Conservation (phyloP, 2,113 vertebrate genomes). For the Leucosticte australis region DNA sequence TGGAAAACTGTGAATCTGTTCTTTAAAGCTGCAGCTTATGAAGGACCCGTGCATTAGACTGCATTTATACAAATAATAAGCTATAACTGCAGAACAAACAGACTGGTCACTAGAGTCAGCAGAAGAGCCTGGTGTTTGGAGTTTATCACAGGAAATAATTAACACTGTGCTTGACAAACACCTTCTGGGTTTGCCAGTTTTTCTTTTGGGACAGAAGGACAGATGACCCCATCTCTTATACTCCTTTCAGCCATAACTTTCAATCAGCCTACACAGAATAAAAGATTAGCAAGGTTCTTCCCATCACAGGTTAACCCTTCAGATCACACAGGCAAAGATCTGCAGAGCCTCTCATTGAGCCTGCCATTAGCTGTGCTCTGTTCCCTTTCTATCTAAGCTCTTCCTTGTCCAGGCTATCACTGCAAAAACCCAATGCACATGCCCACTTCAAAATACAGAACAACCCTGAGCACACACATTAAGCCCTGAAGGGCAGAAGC, state of each 20-base stretch:
- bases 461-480: accelerated
- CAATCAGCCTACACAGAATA: neutral
- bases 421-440: neutral
- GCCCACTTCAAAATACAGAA: neutral
- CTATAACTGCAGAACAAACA: neutral
- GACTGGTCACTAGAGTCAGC: neutral
- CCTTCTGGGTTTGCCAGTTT: neutral
- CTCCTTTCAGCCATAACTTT: neutral
- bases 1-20: neutral
- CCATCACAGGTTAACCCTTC: neutral
- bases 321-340: neutral
- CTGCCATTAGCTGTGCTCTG: neutral
- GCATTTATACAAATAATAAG: neutral
- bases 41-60: accelerated
- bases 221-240: accelerated
- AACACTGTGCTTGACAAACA: neutral
- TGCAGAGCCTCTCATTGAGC: neutral
- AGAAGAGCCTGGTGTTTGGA: neutral
- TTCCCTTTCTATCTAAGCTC: neutral
- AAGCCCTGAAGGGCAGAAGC: neutral
- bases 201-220: neutral
- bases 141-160: neutral
- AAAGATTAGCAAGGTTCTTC: neutral
- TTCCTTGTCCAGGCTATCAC: neutral
- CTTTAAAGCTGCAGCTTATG: neutral